These are phyloP conservation scores for Ashinkailepas kermadecensis DNA, from an alignment of 2,888 invertebrate species.

Conservation along the genomic window DNA sequence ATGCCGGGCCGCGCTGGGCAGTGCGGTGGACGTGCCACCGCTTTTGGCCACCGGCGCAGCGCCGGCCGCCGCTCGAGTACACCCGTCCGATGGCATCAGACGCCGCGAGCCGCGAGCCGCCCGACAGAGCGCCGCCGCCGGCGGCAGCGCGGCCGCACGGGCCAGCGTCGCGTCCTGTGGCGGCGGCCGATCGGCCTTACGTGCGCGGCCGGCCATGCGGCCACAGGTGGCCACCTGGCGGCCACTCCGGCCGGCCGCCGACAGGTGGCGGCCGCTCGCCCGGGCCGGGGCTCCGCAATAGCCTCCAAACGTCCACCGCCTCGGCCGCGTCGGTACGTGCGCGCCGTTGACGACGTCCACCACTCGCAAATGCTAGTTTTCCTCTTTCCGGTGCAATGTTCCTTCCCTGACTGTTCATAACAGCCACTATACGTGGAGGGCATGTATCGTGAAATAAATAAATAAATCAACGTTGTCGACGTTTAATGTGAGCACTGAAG, in stretches of 20 bases:
- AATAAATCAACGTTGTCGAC: too few species aligned
- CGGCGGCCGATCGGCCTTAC: not conserved
- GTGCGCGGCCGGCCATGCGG: not conserved
- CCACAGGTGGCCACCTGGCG: not conserved
- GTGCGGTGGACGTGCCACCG: not conserved
- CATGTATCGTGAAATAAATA: too few species aligned
- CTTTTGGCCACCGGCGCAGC: constrained; percentile 1
- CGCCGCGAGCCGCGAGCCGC: not conserved
- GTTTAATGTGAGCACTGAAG: too few species aligned
- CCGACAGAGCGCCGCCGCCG: not conserved
- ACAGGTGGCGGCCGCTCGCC: not conserved
- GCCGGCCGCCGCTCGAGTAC: not conserved
- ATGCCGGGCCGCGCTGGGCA: not conserved
- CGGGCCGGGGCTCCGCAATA: too few species aligned
- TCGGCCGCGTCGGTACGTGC: too few species aligned
- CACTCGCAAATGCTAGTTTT: too few species aligned
- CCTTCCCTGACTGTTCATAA: too few species aligned
- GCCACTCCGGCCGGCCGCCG: not conserved
- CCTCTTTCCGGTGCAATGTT: too few species aligned
- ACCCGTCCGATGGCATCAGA: not conserved
- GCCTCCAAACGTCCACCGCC: too few species aligned
- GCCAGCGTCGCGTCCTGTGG: not conserved
- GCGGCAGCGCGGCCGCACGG: not conserved
- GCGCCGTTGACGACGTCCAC: too few species aligned
- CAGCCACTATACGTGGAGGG: too few species aligned